phyloP scores from a whole-genome alignment of 2,888 invertebrate species.

The Unio pictorum region DNA sequence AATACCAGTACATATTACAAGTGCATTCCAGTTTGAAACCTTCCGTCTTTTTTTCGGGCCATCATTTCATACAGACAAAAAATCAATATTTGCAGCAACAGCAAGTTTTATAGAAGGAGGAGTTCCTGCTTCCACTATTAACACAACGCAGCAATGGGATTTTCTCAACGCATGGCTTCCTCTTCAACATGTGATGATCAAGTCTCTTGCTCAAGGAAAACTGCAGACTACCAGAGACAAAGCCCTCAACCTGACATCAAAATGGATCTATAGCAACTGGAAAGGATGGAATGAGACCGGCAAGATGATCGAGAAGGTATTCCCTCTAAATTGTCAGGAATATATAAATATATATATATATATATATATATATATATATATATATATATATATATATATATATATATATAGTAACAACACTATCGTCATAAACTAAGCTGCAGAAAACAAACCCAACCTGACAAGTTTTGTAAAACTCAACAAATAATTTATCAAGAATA shows the following conservation, averaged over 20 bases:
- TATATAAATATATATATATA: not conserved
- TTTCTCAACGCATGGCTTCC: slow-evolving; percentile 93
- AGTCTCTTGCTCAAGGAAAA: slow-evolving; percentile 82
- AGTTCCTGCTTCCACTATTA: slow-evolving; percentile 64
- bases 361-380: too few species aligned
- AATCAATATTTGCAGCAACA: slow-evolving; percentile 19
- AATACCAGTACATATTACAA: too few species aligned
- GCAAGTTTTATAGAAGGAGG: slow-evolving; percentile 41
- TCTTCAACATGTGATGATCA: slow-evolving; percentile 87
- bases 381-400: too few species aligned
- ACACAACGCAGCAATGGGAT: slow-evolving; percentile 72
- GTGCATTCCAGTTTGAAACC: too few species aligned
- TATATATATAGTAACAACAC: too few species aligned
- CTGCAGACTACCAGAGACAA: slow-evolving; percentile 78
- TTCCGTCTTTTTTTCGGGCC: too few species aligned
- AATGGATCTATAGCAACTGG: slow-evolving; percentile 77
- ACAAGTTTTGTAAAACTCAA: too few species aligned
- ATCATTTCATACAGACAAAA: too few species aligned
- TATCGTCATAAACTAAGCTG: too few species aligned
- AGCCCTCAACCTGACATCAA: slow-evolving; percentile 82
- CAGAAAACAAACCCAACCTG: too few species aligned
- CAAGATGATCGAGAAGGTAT: slow-evolving; percentile 73
- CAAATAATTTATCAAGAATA: too few species aligned
- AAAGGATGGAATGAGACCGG: slow-evolving; percentile 64
- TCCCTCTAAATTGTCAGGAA: not conserved